These are phyloP conservation scores for Nomada fucata DNA, from an alignment of 2,888 invertebrate genomes.

Conservation along the genomic window DNA sequence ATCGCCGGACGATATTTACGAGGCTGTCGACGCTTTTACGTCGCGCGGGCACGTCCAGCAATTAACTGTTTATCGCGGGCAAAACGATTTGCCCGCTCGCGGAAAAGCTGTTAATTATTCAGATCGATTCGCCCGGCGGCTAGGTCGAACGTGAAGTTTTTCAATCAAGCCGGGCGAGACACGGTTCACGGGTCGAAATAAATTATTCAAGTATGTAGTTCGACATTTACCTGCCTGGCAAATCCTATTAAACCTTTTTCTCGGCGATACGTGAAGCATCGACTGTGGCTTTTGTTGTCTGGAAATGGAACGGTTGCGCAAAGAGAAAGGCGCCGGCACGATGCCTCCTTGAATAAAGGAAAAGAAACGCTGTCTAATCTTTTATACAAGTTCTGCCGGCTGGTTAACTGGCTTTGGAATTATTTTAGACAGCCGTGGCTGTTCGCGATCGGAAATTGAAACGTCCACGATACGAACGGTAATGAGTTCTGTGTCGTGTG, in stretches of 20 bases:
- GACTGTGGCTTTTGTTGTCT: conserved; percentile 65
- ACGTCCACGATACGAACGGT: neutral
- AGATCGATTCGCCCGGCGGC: conserved; percentile 10
- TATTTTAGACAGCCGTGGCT: conserved; percentile 31
- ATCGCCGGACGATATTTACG: neutral
- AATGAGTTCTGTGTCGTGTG: conserved; percentile 5
- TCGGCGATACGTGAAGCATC: conserved; percentile 57
- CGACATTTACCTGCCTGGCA: conserved; percentile 55
- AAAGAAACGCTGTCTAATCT: conserved; percentile 65
- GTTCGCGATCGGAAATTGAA: conserved; percentile 15
- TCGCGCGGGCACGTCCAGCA: neutral
- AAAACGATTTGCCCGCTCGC: conserved; percentile 9
- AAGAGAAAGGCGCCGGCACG: conserved; percentile 65
- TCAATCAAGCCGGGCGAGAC: conserved; percentile 13
- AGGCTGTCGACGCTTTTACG: neutral
- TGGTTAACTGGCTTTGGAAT: conserved; percentile 49
- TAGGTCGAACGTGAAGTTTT: conserved; percentile 50
- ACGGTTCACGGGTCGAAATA: conserved; percentile 44
- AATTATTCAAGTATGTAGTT: conserved; percentile 54
- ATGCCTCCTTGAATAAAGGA: conserved; percentile 66
- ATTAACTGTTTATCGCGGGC: conserved; percentile 8
- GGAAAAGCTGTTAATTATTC: conserved; percentile 47
- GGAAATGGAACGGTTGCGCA: conserved; percentile 66
- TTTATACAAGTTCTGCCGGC: conserved; percentile 53
- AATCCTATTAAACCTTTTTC: conserved; percentile 60